These are phyloP conservation scores for Hephaestus fuliginosus DNA, from an alignment of 2,797 vertebrate genomes.

Conservation along the genomic window DNA sequence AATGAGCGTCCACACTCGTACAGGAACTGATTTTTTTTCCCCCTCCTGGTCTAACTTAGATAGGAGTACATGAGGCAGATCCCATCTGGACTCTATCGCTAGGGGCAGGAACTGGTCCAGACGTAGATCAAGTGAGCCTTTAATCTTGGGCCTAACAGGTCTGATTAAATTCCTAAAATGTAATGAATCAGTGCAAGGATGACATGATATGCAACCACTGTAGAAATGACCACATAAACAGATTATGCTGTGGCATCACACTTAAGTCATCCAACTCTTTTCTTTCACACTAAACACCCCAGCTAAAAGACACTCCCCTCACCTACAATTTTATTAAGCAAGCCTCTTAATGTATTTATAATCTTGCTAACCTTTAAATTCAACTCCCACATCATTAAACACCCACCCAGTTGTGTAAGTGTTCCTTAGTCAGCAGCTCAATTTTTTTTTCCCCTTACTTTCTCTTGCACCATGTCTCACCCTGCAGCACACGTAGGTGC, in stretches of 20 bases:
- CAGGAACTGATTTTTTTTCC: conserved; percentile 22
- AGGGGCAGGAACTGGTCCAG: conserved; percentile 37
- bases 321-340: conserved; percentile 11
- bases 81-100: conserved; percentile 69
- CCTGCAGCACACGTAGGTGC: conserved; percentile 56
- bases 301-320: conserved; percentile 5
- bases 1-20: conserved; percentile 31
- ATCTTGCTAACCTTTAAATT: conserved; percentile 51
- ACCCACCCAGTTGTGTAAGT: conserved; percentile 49
- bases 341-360: conserved; percentile 30
- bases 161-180: conserved; percentile 49
- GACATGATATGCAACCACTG: conserved; percentile 24
- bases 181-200: conserved; percentile 37
- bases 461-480: conserved; percentile 48
- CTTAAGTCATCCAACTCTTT: not conserved
- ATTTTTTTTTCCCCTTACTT: conserved; percentile 22
- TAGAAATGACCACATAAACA: conserved; percentile 34
- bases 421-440: conserved; percentile 58
- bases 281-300: not conserved
- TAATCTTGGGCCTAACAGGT: conserved; percentile 46
- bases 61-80: conserved; percentile 36
- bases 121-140: conserved; percentile 42
- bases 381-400: conserved; percentile 60
- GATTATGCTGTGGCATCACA: conserved; percentile 7
- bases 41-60: conserved; percentile 50